phyloP scores from a whole-genome alignment of 1,140 invertebrate genomes.

The Druon quercuslanigerum region DNA sequence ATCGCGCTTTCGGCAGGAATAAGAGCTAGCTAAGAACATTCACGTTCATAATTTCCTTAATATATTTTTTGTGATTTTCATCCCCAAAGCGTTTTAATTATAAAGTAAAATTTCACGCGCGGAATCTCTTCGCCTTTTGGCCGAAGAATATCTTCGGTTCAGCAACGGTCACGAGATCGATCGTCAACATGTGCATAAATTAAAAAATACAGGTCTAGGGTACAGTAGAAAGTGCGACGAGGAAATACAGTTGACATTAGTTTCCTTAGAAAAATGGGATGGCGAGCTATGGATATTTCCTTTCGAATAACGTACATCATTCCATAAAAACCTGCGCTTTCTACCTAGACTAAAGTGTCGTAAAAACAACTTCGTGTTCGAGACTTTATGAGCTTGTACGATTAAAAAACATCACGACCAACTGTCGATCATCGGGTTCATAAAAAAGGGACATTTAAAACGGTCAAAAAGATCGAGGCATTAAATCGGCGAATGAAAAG shows the following conservation, averaged over 20 bases:
- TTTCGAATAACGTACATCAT: constrained; percentile 5
- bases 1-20: constrained; percentile 27
- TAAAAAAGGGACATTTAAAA: constrained; percentile 17
- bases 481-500: neutral
- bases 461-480: neutral
- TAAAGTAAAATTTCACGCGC: constrained; percentile 3
- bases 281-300: neutral
- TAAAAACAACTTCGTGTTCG: constrained; percentile 2
- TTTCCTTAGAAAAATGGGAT: too few species aligned
- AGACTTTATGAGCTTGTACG: neutral
- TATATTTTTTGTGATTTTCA: neutral
- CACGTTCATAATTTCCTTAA: constrained; percentile 2
- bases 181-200: neutral
- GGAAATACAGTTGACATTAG: too few species aligned
- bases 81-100: neutral
- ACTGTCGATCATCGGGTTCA: constrained; percentile 15
- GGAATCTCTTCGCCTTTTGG: neutral
- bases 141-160: neutral
- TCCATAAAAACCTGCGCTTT: neutral
- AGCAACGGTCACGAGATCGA: neutral
- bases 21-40: constrained; percentile 25
- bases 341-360: constrained; percentile 21
- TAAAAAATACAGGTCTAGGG: constrained; percentile 11
- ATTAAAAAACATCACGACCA: constrained; percentile 26
- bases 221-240: constrained; percentile 14